Evolutionary conservation across 2,113 vertebrate genomes (phyloP).

Genomic region (Odontophorus gujanensis): DNA sequence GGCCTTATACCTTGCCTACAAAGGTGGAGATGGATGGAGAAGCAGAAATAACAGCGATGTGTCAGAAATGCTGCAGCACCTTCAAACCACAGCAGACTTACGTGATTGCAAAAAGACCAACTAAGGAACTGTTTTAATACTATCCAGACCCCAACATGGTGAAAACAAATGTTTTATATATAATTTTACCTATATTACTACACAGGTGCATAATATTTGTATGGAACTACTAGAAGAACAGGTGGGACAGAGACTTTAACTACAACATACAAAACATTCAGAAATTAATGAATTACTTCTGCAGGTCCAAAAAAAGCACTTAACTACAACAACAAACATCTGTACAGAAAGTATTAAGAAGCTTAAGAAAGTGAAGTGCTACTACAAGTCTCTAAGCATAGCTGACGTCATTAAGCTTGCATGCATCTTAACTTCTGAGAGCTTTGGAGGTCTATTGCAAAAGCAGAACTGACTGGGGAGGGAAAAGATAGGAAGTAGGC

Average conservation of each 20-base stretch:
- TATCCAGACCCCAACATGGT: neutral
- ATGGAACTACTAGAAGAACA: neutral
- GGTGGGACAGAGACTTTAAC: neutral
- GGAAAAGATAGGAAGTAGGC: neutral
- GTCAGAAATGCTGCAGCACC: neutral
- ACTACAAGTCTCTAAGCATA: neutral
- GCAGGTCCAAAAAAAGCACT: neutral
- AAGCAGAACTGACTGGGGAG: neutral
- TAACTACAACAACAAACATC: slow-evolving; percentile 36
- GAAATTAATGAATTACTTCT: neutral
- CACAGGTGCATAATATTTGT: neutral
- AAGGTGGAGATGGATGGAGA: neutral
- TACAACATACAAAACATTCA: neutral
- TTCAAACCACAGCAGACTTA: neutral
- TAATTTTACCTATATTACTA: neutral
- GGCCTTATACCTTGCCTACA: neutral
- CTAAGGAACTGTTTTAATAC: neutral
- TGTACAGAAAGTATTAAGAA: slow-evolving; percentile 15
- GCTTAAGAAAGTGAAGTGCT: neutral
- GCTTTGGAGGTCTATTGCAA: neutral
- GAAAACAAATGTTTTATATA: neutral
- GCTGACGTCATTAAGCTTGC: neutral
- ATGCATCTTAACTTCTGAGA: neutral
- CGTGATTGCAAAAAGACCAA: neutral
- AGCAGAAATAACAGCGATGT: neutral